Evolutionary conservation across 2,113 vertebrate genomes (phyloP).

Genomic region (Apeltes quadracus): DNA sequence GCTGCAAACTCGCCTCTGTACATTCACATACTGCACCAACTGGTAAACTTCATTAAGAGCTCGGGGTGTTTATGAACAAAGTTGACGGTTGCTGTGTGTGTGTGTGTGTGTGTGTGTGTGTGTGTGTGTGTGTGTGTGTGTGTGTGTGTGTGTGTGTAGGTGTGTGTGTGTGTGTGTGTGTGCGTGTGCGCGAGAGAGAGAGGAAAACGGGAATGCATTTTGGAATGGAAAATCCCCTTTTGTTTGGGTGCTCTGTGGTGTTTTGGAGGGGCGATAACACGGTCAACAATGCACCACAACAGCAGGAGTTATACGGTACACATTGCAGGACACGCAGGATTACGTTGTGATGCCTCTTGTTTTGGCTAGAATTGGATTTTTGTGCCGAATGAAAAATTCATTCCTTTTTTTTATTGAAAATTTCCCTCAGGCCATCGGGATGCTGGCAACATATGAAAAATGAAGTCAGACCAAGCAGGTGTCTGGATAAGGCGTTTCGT

Average conservation of each 20-base stretch:
- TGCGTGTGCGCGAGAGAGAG: neutral
- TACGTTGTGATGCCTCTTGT: constrained; percentile 32
- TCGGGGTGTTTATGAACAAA: constrained; percentile 25
- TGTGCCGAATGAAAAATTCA: constrained; percentile 17
- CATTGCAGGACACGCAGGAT: constrained; percentile 47
- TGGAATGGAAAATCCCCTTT: neutral
- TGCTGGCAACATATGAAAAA: neutral
- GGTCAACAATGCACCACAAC: constrained; percentile 46
- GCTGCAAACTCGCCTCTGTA: constrained; percentile 49
- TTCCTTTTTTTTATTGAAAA: neutral
- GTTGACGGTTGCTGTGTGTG: constrained; percentile 11
- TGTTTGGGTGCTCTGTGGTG: constrained; percentile 4
- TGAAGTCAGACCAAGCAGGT: neutral
- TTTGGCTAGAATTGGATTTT: constrained; percentile 32
- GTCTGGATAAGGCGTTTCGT: constrained; percentile 2
- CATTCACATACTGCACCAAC: constrained; percentile 54
- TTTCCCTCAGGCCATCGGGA: neutral
- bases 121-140: neutral
- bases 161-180: constrained; percentile 8
- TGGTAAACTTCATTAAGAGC: constrained; percentile 50
- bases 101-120: constrained; percentile 8
- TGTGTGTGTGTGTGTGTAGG: neutral
- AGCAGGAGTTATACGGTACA: constrained; percentile 17
- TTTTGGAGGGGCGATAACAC: constrained; percentile 41
- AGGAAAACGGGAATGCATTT: neutral